Base-by-base conservation (phyloP, 2,888 invertebrate genomes). In the Drosophila prolongata region DNA sequence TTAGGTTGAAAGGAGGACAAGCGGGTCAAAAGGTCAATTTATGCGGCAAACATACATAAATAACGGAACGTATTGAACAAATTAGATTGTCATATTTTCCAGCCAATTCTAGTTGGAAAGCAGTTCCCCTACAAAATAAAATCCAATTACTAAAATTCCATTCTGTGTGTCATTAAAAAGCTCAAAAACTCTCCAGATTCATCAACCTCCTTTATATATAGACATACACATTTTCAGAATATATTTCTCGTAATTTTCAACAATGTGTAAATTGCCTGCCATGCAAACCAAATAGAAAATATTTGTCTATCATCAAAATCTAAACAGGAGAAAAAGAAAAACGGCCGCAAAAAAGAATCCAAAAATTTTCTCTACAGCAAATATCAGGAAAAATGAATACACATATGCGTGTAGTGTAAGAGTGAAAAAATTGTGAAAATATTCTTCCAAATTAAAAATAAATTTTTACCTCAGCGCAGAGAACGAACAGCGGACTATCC, bases 391-490 rank as follows among this genome's bases (percentile, higher is more conserved):
- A 40, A 57, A 43, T 35, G 27, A 60, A 58, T 46, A 34, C 38
- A 46, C 61, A 49, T 37, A 30, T 30, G 43, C 27, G 34, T 14
- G 24, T 14, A n/a, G 27, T 46, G 14, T 13, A 64, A 64, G 37
- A 66, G 68, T 47, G 47, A 68, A 60, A 68, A 74, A 73, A 55
- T 52, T 56, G 71, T 50, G 54, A 81, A 81, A 85, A 81, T 16
- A 71, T 81, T 78, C 87, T 83, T 88, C 83, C 87, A 84, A 82
- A 88, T 88, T 84, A 79, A 73, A 84, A 84, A 84, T 84, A 84
- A 40, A 86, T 84, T 84, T 84, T 88, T 84, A 84, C 83, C 83
- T 84, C 89, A 88, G 76, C 86, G 64, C 52, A 62, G 59, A 27
- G 40, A 35, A 50, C 50, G 42, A 54, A 14, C 49, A 42, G 64